Base-by-base conservation (phyloP, 2,113 vertebrate species). In the Misgurnus anguillicaudatus region DNA sequence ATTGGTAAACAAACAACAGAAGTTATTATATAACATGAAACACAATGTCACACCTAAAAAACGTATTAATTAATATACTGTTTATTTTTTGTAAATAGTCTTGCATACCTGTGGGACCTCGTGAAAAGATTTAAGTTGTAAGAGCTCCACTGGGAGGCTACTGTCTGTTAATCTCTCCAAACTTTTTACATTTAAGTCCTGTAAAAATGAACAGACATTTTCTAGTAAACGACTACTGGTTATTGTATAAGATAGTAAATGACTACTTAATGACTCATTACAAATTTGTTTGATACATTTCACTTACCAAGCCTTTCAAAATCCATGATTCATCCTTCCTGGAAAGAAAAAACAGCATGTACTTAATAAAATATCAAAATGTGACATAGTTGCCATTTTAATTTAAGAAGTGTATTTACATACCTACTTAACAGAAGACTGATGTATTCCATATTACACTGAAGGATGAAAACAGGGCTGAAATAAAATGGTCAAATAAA, bases 281-380 rank as follows among this genome's bases (percentile, higher is more conserved):
- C 8, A 51, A 8, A 45, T n/a, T 31, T 8, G 10, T 45, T 74
- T 74, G 38, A 16, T 61, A 13, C 5, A 9, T 16, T 64, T 66
- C 0, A 53, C 39, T 94, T 93, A 99, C 96, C 91, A 99, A 87
- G 91, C 96, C 97, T 95, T 99, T 98, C 58, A 93, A 92, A 84
- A 95, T 88, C 83, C 94, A 21, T 4, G 96, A 94, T 89, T 98
- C 96, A 85, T 96, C 95, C 86, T 94, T 95, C 90, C 97, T 98
- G 89, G 67, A 79, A 90, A 84, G 53, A 45, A 21, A 79, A 76
- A 83, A 21, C 2, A 72, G 42, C 2, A 66, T 69, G 38, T 73
- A 21, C 64, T n/a, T 14, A 47, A 6, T 51, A 53, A 13, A 0
- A 3, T 42, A 72, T 3, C 19, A 7, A 57, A 57, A 42, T 65